These are phyloP conservation scores for Spicauda simplicius DNA, from an alignment of 2,888 invertebrate genomes.

Conservation along the genomic window DNA sequence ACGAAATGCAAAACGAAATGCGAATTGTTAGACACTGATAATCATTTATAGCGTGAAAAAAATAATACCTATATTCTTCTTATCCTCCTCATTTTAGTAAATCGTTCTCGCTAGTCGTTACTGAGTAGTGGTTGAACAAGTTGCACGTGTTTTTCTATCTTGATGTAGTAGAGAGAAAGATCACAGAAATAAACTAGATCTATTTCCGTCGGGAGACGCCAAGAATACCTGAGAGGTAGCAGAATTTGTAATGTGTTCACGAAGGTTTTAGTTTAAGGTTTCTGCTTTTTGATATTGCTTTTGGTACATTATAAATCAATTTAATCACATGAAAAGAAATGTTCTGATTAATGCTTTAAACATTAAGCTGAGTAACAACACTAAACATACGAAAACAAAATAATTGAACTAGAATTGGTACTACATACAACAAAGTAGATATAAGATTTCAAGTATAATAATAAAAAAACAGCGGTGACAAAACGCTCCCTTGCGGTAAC, in stretches of 20 bases:
- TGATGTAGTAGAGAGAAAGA: constrained; percentile 22
- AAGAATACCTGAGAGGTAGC: constrained; percentile 15
- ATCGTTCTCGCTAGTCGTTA: constrained; percentile 7
- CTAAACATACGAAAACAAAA: too few species aligned
- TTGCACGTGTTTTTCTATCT: constrained; percentile 8
- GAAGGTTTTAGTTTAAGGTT: constrained; percentile 9
- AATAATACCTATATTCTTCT: background rate
- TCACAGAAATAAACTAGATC: constrained; percentile 29
- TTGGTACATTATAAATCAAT: too few species aligned
- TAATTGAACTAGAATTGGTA: too few species aligned
- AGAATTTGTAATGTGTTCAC: constrained; percentile 10
- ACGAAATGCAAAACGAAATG: too few species aligned
- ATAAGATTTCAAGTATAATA: background rate
- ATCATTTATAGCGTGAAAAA: too few species aligned
- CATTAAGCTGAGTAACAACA: too few species aligned
- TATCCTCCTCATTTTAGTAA: background rate
- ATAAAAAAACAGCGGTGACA: constrained; percentile 7
- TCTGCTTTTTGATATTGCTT: background rate
- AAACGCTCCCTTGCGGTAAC: constrained; percentile 24
- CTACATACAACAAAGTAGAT: too few species aligned
- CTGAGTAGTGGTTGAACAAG: constrained; percentile 7
- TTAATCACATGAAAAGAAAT: too few species aligned
- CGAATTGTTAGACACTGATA: too few species aligned
- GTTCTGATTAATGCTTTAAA: too few species aligned
- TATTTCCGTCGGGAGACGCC: constrained; percentile 25